Percentiles rank a stretch among this genome's conserved stretches.
Evolutionary conservation across 1,140 invertebrate species (phyloP).

Genomic region (Pentalonia nigronervosa): DNA sequence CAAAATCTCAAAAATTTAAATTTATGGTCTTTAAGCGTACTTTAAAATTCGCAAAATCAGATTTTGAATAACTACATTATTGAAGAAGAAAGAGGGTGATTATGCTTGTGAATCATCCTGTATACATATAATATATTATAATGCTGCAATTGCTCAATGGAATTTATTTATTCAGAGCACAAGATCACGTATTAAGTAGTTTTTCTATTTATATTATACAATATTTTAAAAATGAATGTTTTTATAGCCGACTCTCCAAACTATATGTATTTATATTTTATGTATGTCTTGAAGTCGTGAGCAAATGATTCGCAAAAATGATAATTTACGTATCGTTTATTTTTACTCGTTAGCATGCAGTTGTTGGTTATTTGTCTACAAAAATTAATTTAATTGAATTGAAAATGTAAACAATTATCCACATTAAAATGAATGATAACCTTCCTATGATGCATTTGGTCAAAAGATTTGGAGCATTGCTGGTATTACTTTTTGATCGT

Average conservation of each 20-base stretch:
- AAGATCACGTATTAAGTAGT: background rate
- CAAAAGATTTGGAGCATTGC: background rate
- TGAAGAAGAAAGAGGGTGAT: too few relatives aligned
- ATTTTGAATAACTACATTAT: too few relatives aligned
- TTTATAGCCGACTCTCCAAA: background rate
- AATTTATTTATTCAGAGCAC: background rate
- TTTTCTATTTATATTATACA: background rate
- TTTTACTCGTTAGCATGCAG: background rate
- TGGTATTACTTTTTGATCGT: background rate
- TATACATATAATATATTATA: background rate
- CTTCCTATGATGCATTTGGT: background rate
- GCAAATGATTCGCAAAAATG: background rate
- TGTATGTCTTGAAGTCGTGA: background rate
- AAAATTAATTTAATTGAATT: background rate
- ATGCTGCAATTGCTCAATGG: background rate
- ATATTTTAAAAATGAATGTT: background rate
- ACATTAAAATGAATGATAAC: background rate
- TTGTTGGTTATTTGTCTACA: background rate
- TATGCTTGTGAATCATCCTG: too few relatives aligned
- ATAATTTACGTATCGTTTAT: background rate
- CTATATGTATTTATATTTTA: background rate
- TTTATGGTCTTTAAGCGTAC: too few relatives aligned
- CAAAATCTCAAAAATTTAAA: too few relatives aligned
- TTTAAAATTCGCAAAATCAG: too few relatives aligned
- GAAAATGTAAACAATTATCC: background rate